Base-by-base conservation (phyloP, 2,113 vertebrate species). In the Percina caprodes region DNA sequence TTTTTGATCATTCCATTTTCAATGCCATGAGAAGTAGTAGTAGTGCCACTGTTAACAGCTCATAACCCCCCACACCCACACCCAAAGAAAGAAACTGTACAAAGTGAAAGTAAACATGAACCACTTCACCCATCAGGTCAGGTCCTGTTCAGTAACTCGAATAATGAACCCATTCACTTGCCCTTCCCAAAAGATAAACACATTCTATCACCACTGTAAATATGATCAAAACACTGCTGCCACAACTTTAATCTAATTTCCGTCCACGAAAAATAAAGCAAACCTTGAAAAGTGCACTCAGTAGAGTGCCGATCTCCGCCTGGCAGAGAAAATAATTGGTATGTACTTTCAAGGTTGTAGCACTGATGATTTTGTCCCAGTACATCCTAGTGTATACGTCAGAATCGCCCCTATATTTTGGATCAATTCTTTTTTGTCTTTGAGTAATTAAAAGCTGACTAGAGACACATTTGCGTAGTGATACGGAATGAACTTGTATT, bases 111-210 rank as follows among this genome's bases (percentile, higher is more conserved):
- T 45, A 75, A 76, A 77, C 68, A 70, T 7, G 15, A 67, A 26
- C 13, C 11, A 46, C 35, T 12, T 46, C 52, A 63, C 19, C 48
- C 12, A 5, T 72, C 54, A 39, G 1, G 72, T 66, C 54, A 66
- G 16, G 13, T 79, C 63, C 18, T 69, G 76, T 74, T 74, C 45
- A 69, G 19, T 15, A 11, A 55, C 51, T 59, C 18, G 19, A 68
- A 78, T 61, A 55, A 46, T 69, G 46, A 54, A 45, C 3, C 6
- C 21, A 16, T 21, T 55, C 8, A 71, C 56, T 15, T 4, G 49
- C 56, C 58, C 52, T 49, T 80, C 77, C 83, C 67, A 33, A 14
- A 79, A 79, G 69, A 69, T 52, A 84, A 84, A 71, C 42, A 74
- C 16, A 24, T 16, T 24, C n/a, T 55, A 12, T 74, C 35, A 7